Evolutionary conservation across 2,888 invertebrate genomes (phyloP), one percentile per base, ranked within the genome.

Genomic region (Clanis bilineata): DNA sequence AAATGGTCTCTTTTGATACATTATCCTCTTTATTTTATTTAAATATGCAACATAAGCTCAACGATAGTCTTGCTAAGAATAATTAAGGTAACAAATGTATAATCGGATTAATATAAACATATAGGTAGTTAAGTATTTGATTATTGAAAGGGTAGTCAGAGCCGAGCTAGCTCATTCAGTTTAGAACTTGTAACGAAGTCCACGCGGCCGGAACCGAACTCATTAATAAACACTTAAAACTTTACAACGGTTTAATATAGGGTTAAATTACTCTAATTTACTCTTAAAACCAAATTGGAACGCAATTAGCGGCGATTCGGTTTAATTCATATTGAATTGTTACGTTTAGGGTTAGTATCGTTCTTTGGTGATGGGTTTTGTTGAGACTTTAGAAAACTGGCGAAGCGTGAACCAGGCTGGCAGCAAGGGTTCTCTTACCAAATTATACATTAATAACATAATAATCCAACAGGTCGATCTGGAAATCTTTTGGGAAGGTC

Each of bases 261-360:
- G 51, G 51, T 51, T 51, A 51, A 51, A 51, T 51, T 51, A 51
- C 51, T 51, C 51, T 51, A 51, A 51, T 51, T 51, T 51, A 51
- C 32, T 51, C 51, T 51, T 32, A 51, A 51, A 51, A 57, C 57
- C 57, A 45, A 44, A 57, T 57, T 45, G 45, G 12, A 45, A 44
- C 45, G 60, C 47, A 51, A 51, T 60, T 47, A 60, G 47, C 45
- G 41, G 28, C 47, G 23, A 60, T 57, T 60, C 47, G 51, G 45
- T 60, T 60, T 56, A 57, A 56, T 60, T 51, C 57, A 45, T 57
- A 56, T 56, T 47, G n/a, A 38, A 60, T 51, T 57, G 9, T 18
- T 18, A 32, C 51, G 47, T 28, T 47, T 51, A 51, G 1, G 15
- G 28, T 32, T 32, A 3, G 3, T 36, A 36, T 36, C 9, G 51